A percentile compares a stretch with the other conserved stretches of the same genome.
Conservation (phyloP, 2,113 vertebrate genomes). For the Protobothrops flavoviridis region DNA sequence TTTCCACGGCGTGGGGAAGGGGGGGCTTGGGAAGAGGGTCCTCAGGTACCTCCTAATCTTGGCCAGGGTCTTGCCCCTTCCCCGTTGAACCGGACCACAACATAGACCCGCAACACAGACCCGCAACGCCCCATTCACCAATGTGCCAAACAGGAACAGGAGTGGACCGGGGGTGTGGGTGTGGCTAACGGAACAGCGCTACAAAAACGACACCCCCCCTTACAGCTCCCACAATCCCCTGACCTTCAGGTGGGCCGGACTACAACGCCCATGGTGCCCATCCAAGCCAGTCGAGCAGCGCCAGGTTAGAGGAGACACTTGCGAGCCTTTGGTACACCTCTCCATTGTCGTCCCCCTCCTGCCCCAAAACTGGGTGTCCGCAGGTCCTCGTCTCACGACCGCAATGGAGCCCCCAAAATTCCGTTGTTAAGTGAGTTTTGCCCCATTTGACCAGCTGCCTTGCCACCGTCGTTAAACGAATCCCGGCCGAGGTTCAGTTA, state of each 20-base stretch:
- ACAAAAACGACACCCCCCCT: background rate
- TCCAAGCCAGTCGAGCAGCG: background rate
- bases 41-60: background rate
- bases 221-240: background rate
- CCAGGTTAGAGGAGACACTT: background rate
- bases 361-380: background rate
- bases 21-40: too few species aligned
- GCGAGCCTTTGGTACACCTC: background rate
- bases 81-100: background rate
- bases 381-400: background rate
- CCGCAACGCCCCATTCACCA: background rate
- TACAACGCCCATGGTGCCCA: background rate
- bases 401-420: accelerated
- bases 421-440: too few species aligned
- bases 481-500: too few species aligned
- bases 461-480: background rate
- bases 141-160: background rate
- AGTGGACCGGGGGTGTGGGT: accelerated
- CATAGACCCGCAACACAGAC: too few species aligned
- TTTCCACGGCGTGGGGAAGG: too few species aligned
- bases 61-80: background rate
- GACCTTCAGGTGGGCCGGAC: background rate
- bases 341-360: background rate
- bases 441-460: background rate
- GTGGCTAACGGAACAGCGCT: background rate